These are phyloP conservation scores for Enoplosus armatus DNA, from an alignment of 2,797 vertebrate species.

Conservation along the genomic window DNA sequence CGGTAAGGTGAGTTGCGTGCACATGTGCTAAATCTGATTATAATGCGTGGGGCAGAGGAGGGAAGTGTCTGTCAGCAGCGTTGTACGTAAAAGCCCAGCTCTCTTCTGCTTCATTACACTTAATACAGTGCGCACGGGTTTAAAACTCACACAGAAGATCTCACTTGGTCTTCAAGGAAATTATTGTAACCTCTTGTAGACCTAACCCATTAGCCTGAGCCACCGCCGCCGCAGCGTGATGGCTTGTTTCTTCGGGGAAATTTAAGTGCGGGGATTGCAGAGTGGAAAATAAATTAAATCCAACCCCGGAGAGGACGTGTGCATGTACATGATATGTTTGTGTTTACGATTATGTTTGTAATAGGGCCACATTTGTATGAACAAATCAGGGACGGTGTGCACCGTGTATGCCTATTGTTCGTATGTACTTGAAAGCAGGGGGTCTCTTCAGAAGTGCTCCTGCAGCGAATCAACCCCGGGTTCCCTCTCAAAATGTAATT, in stretches of 20 bases:
- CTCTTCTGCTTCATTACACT: slow-evolving; percentile 26
- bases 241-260: slow-evolving; percentile 58
- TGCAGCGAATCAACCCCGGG: slow-evolving; percentile 80
- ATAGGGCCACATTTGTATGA: slow-evolving; percentile 45
- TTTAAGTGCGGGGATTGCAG: slow-evolving; percentile 25
- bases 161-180: slow-evolving; percentile 44
- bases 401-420: slow-evolving; percentile 41
- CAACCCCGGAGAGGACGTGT: slow-evolving; percentile 52
- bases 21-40: slow-evolving; percentile 28
- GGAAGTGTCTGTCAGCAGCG: slow-evolving; percentile 20
- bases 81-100: background rate
- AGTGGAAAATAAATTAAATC: slow-evolving; percentile 60
- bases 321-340: slow-evolving; percentile 56
- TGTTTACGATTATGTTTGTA: slow-evolving; percentile 61
- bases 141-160: slow-evolving; percentile 10
- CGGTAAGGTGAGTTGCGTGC: background rate
- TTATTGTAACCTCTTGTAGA: slow-evolving; percentile 42
- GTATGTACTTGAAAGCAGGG: slow-evolving; percentile 65
- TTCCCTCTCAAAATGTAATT: slow-evolving; percentile 88
- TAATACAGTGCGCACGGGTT: background rate
- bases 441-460: slow-evolving; percentile 76
- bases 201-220: slow-evolving; percentile 28
- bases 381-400: slow-evolving; percentile 45
- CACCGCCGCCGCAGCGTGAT: background rate
- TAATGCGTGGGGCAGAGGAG: slow-evolving; percentile 22